These are phyloP conservation scores for Prolemur simus DNA, from an alignment of 2,113 vertebrate genomes.

Conservation along the genomic window DNA sequence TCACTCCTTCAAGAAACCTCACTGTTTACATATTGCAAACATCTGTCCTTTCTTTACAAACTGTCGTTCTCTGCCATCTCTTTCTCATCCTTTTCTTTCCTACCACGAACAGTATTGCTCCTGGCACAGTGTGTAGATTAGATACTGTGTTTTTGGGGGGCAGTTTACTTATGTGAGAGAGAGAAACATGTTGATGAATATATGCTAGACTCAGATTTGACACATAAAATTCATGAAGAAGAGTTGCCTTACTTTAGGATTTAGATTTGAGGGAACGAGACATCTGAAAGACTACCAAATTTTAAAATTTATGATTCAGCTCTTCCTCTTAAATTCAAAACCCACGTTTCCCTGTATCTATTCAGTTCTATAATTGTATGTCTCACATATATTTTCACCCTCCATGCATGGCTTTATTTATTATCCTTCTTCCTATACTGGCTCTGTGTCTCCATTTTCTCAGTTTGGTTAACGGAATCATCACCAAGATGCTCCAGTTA, in stretches of 20 bases:
- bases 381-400: neutral
- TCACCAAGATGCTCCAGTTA: neutral
- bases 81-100: neutral
- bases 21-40: neutral
- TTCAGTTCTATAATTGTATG: neutral
- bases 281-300: neutral
- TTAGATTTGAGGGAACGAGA: neutral
- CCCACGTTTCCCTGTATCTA: neutral
- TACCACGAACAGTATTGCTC: neutral
- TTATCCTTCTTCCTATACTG: neutral
- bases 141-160: neutral
- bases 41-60: neutral
- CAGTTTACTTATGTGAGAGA: neutral
- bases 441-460: neutral
- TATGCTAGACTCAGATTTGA: neutral
- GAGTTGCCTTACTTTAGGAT: neutral
- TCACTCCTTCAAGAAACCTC: neutral
- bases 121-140: neutral
- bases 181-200: neutral
- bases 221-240: neutral
- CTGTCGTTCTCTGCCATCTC: neutral
- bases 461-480: neutral
- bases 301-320: neutral
- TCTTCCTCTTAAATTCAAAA: neutral
- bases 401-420: neutral